Evolutionary conservation across 2,797 vertebrate genomes (phyloP).

Genomic region (Micropoecilia bifurca): DNA sequence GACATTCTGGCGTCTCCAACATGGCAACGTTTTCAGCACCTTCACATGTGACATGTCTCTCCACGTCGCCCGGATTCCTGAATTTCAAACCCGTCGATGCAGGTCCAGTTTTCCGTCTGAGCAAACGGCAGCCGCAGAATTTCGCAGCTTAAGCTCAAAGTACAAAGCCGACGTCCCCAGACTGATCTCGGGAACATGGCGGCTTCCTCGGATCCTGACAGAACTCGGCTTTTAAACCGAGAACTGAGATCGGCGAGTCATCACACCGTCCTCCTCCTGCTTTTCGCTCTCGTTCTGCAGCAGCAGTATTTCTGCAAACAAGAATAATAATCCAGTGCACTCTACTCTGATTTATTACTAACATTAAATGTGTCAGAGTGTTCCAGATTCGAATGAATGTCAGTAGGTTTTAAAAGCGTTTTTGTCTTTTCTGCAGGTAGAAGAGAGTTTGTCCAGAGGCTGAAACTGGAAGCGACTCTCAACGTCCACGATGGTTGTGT

Average conservation of each 20-base stretch:
- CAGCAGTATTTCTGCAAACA: neutral
- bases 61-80: neutral
- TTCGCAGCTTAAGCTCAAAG: conserved; percentile 4
- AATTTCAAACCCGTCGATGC: conserved; percentile 9
- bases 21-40: neutral
- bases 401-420: neutral
- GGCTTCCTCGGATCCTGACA: neutral
- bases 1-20: neutral
- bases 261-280: neutral
- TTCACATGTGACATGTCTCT: neutral
- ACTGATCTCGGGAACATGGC: neutral
- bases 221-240: neutral
- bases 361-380: neutral
- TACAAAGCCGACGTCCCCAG: neutral
- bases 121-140: neutral
- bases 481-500: conserved; percentile 98
- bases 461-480: conserved; percentile 97
- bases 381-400: neutral
- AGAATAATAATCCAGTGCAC: conserved; percentile 34
- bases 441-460: conserved; percentile 98
- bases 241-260: neutral
- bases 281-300: neutral
- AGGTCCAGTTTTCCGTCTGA: conserved; percentile 9
- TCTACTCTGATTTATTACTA: conserved; percentile 5
- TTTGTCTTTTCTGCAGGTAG: conserved; percentile 85